Evolutionary conservation across 23 tunicate genomes (phyloP).

Genomic region (Clavelina lepadiformis): DNA sequence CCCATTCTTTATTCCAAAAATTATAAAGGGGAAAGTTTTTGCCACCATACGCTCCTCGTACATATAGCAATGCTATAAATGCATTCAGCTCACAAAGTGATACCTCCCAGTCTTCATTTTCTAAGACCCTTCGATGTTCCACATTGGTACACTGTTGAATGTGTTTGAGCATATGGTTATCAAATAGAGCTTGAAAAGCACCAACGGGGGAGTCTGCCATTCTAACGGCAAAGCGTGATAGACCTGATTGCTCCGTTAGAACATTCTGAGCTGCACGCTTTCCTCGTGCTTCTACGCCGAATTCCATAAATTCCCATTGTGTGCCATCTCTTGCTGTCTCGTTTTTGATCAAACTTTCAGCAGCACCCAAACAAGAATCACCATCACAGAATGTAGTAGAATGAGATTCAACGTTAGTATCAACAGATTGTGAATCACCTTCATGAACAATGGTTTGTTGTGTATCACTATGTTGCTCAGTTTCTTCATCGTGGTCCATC

Average conservation of each 20-base stretch:
- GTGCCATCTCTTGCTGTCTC: conserved; percentile 26
- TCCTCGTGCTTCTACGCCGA: conserved; percentile 13
- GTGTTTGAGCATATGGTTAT: conserved; percentile 4
- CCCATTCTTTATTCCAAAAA: conserved; percentile 16
- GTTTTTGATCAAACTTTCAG: conserved; percentile 27
- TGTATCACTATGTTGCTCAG: conserved; percentile 9
- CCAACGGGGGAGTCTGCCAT: conserved; percentile 17
- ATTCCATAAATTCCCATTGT: conserved; percentile 16
- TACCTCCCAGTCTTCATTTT: conserved; percentile 7
- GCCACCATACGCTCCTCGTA: conserved; percentile 20
- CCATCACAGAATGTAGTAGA: conserved; percentile 15
- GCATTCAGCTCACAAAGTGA: conserved; percentile 5
- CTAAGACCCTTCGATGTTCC: conserved; percentile 9
- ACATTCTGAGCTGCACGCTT: conserved; percentile 3
- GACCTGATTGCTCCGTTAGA: conserved; percentile 17
- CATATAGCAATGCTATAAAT: conserved; percentile 16
- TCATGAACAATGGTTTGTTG: conserved; percentile 11
- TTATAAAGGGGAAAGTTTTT: conserved; percentile 12
- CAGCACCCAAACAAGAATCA: conserved; percentile 28
- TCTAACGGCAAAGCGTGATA: conserved; percentile 14
- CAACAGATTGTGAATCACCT: conserved; percentile 24
- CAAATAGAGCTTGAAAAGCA: conserved; percentile 29
- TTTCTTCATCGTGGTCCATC: conserved; percentile 22
- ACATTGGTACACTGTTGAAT: conserved; percentile 21
- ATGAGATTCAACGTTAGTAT: conserved; percentile 19